Percentiles rank a stretch among this genome's conserved stretches.
Evolutionary conservation across 2,113 vertebrate genomes (phyloP).

Genomic region (Daphoenositta chrysoptera): DNA sequence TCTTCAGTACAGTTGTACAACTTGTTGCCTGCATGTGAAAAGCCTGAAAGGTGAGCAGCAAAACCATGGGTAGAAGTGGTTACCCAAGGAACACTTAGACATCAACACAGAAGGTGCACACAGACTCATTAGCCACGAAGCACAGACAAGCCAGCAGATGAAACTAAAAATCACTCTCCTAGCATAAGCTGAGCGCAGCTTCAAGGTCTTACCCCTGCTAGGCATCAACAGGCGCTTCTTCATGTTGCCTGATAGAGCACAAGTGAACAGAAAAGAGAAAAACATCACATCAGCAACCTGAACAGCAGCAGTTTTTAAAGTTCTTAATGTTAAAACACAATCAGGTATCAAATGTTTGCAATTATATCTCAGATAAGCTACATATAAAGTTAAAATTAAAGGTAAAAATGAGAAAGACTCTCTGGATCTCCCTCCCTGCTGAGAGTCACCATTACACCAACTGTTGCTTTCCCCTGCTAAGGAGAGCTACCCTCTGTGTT

Average conservation of each 20-base stretch:
- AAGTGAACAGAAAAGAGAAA: constrained; percentile 72
- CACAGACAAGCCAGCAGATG: constrained; percentile 67
- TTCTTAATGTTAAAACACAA: constrained; percentile 47
- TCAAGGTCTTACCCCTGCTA: constrained; percentile 82
- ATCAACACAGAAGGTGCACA: constrained; percentile 59
- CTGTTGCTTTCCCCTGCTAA: background rate
- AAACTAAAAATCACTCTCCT: constrained; percentile 61
- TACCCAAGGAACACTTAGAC: constrained; percentile 58
- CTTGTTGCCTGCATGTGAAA: background rate
- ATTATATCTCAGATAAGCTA: background rate
- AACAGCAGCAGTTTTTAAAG: constrained; percentile 41
- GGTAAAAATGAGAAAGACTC: background rate
- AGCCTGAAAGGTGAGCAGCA: constrained; percentile 46
- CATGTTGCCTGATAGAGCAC: constrained; percentile 79
- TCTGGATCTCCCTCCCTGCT: background rate
- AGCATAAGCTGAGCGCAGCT: constrained; percentile 55
- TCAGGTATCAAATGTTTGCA: background rate
- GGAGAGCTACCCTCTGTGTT: background rate
- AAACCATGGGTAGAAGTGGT: constrained; percentile 5
- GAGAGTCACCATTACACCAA: background rate
- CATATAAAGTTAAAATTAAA: background rate
- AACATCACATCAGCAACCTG: constrained; percentile 68
- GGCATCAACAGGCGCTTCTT: constrained; percentile 87
- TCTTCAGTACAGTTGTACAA: background rate
- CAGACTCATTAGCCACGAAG: constrained; percentile 61